Conservation (phyloP, 2,113 vertebrate species). For the Paraplagusia blochii region DNA sequence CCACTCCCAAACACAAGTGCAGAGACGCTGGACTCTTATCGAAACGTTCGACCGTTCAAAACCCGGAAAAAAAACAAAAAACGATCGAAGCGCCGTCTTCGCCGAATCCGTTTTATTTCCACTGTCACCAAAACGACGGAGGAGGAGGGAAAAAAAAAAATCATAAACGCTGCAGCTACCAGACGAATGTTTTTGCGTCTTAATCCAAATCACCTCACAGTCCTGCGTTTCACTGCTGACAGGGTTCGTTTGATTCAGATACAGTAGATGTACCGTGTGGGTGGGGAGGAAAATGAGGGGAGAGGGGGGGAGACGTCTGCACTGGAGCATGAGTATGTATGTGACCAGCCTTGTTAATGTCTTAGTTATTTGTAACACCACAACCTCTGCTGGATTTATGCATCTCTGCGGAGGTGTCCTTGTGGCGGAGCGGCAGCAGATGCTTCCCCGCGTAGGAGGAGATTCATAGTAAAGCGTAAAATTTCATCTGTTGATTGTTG, state of each 20-base stretch:
- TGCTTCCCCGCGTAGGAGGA: not conserved
- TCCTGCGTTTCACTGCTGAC: not conserved
- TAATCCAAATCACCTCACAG: not conserved
- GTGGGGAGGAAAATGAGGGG: not conserved
- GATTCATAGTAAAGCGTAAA: not conserved
- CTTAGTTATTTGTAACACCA: not conserved
- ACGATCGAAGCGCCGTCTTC: too few relatives aligned
- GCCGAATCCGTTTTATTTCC: too few relatives aligned
- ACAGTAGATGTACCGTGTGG: not conserved
- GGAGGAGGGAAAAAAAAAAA: too few relatives aligned
- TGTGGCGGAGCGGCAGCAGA: not conserved
- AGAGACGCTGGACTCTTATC: slow-evolving; percentile 49
- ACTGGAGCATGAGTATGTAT: not conserved
- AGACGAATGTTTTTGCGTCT: too few relatives aligned
- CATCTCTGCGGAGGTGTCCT: slow-evolving; percentile 2
- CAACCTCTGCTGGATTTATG: not conserved
- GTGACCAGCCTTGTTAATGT: slow-evolving; percentile 8
- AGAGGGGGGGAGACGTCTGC: not conserved
- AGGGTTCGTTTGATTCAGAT: not conserved
- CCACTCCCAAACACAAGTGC: slow-evolving; percentile 65
- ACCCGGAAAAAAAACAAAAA: too few relatives aligned
- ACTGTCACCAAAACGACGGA: too few relatives aligned
- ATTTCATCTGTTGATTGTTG: slow-evolving; percentile 14
- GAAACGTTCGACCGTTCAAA: not conserved
- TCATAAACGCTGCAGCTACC: too few relatives aligned